These are phyloP conservation scores for Pempheris klunzingeri DNA, from an alignment of 2,797 vertebrate genomes.

Conservation along the genomic window DNA sequence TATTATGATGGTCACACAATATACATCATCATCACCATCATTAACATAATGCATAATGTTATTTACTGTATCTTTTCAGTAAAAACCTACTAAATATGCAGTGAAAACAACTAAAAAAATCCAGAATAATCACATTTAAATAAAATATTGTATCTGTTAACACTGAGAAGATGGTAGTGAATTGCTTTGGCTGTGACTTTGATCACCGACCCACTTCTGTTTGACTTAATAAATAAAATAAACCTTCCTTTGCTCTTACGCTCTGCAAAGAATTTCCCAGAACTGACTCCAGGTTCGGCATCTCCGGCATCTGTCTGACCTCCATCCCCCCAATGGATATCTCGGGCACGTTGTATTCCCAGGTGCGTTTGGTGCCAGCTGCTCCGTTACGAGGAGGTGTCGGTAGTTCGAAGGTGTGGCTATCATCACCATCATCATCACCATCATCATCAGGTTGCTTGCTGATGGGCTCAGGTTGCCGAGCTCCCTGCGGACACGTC, in stretches of 20 bases:
- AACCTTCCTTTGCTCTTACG: conserved; percentile 51
- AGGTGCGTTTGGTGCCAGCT: conserved; percentile 23
- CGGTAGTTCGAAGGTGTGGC: conserved; percentile 19
- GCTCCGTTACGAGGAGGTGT: conserved; percentile 13
- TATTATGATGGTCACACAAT: background rate
- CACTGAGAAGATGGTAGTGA: background rate
- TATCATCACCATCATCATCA: conserved; percentile 28
- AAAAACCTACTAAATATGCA: background rate
- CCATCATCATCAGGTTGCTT: conserved; percentile 19
- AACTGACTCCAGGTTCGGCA: conserved; percentile 79
- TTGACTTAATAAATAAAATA: no score
- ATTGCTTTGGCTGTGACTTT: background rate
- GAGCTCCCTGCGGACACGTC: conserved; percentile 40
- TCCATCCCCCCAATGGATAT: conserved; percentile 36
- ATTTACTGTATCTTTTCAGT: background rate
- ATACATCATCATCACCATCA: background rate
- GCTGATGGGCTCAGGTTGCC: conserved; percentile 8
- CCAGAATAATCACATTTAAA: background rate
- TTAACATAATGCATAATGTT: background rate
- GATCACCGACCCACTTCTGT: background rate
- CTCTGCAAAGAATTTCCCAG: conserved; percentile 69
- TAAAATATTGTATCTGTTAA: background rate
- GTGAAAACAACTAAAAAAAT: background rate
- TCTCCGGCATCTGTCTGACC: conserved; percentile 71
- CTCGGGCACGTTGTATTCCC: conserved; percentile 62